Conservation (phyloP, 2,888 invertebrate species). For the Cephus sareptanus region DNA sequence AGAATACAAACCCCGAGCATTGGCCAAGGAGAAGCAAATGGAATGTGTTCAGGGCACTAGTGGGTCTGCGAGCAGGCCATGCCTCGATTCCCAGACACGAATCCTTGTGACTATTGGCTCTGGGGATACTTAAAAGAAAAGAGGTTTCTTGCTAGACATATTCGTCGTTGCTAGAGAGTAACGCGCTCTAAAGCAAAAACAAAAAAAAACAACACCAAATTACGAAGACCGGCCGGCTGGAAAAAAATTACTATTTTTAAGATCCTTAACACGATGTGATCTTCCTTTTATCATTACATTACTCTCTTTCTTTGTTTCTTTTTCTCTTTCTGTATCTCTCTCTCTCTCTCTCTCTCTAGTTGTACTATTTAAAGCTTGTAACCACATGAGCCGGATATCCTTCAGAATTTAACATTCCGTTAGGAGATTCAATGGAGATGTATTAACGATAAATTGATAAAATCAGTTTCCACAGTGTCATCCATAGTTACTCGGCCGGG, state of each 20-base stretch:
- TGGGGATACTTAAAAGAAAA: slow-evolving; percentile 59
- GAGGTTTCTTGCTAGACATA: slow-evolving; percentile 54
- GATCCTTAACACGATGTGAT: not conserved
- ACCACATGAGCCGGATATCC: not conserved
- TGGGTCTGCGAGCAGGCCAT: slow-evolving; percentile 59
- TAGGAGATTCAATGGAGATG: not conserved
- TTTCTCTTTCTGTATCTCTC: too few relatives aligned
- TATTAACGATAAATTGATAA: not conserved
- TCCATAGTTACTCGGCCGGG: not conserved
- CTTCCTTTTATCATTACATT: not conserved
- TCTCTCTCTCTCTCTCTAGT: not conserved
- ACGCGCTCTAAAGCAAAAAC: not conserved
- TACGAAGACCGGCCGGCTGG: not conserved
- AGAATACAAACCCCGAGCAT: slow-evolving; percentile 59
- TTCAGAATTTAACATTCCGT: not conserved
- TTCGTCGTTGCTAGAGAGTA: not conserved
- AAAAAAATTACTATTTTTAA: not conserved
- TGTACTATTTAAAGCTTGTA: not conserved
- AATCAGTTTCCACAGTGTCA: not conserved
- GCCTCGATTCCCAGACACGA: slow-evolving; percentile 58
- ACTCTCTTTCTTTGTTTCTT: not conserved
- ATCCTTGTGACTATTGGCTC: slow-evolving; percentile 58
- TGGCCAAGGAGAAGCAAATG: slow-evolving; percentile 59
- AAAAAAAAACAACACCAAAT: not conserved
- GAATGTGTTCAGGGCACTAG: slow-evolving; percentile 59